These are phyloP conservation scores for Pseudochaenichthys georgianus DNA, from an alignment of 2,797 vertebrate species.

Conservation along the genomic window DNA sequence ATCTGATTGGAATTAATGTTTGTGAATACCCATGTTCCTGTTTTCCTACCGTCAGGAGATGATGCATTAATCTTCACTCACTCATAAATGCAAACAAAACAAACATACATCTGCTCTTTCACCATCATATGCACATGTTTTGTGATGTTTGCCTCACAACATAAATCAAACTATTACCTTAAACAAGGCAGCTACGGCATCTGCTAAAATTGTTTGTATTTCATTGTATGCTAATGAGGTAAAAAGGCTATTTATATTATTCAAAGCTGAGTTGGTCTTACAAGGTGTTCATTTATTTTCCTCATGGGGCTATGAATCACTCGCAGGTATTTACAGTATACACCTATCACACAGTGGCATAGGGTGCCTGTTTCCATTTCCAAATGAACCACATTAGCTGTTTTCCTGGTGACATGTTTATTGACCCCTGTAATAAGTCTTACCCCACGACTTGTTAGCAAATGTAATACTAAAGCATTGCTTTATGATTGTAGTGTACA, in stretches of 20 bases:
- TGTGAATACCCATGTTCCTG: slow-evolving; percentile 24
- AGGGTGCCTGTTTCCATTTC: slow-evolving; percentile 62
- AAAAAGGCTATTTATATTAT: slow-evolving; percentile 14
- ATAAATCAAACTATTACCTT: slow-evolving; percentile 25
- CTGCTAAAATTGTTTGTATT: slow-evolving; percentile 11
- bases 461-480: slow-evolving; percentile 73
- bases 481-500: slow-evolving; percentile 77
- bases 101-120: slow-evolving; percentile 29
- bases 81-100: slow-evolving; percentile 2
- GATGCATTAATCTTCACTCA: slow-evolving; percentile 42
- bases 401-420: slow-evolving; percentile 80
- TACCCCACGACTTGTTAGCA: slow-evolving; percentile 57
- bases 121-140: not conserved
- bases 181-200: slow-evolving; percentile 5
- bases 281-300: slow-evolving; percentile 34
- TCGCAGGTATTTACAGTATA: slow-evolving; percentile 46
- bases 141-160: not conserved
- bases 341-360: slow-evolving; percentile 50
- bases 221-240: slow-evolving; percentile 39
- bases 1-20: slow-evolving; percentile 61
- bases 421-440: slow-evolving; percentile 76
- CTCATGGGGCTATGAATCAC: slow-evolving; percentile 58
- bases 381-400: slow-evolving; percentile 73
- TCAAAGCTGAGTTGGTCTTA: slow-evolving; percentile 24
- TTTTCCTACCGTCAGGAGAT: slow-evolving; percentile 19